Base-by-base conservation (phyloP, 1,140 invertebrate genomes). In the Calliopsis andreniformis region DNA sequence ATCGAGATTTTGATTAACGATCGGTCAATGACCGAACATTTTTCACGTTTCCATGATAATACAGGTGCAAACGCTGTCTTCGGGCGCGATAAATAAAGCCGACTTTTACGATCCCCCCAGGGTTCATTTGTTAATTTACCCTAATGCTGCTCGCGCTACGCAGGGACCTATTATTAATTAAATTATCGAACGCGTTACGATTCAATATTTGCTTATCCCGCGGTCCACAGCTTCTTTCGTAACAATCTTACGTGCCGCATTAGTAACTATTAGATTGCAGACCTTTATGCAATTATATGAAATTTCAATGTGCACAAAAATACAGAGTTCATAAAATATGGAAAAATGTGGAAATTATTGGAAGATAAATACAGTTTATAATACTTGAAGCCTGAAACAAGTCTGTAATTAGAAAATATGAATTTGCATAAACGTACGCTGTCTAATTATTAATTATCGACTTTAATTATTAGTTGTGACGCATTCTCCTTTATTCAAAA, bases 51-150 rank as follows among this genome's bases (percentile, higher is more conserved):
- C 0, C 35, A 25, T 10, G 32, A 53, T 47, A 49, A 49, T n/a
- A 12, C 28, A 7, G 10, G 53, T 32, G 30, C 2, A 25, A 30
- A 32, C n/a, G n/a, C 16, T 45, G 69, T 73, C 63, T 76, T 72
- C 47, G 53, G 20, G 53, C 61, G 62, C 83, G 58, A 82, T 82
- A 85, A 86, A 86, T 81, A 86, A 78, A 79, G 35, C 39, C 20
- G 67, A 23, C 53, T 53, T 71, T 68, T 62, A 64, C 47, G 67
- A 3, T 45, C 64, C 85, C 64, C 76, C 1, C n/a, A 23, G 79
- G 85, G 76, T 73, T 82, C 85, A 79, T 84, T 84, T 66, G 68
- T 86, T 86, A 80, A 85, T 86, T 82, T 85, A 45, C 67, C 73
- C 68, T 86, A 86, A 86, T 84, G 79, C 58, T 61, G 61, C 5